Evolutionary conservation across 2,113 vertebrate species (phyloP), one percentile per base, ranked within the genome.

Genomic region (Crotalus viridis): DNA sequence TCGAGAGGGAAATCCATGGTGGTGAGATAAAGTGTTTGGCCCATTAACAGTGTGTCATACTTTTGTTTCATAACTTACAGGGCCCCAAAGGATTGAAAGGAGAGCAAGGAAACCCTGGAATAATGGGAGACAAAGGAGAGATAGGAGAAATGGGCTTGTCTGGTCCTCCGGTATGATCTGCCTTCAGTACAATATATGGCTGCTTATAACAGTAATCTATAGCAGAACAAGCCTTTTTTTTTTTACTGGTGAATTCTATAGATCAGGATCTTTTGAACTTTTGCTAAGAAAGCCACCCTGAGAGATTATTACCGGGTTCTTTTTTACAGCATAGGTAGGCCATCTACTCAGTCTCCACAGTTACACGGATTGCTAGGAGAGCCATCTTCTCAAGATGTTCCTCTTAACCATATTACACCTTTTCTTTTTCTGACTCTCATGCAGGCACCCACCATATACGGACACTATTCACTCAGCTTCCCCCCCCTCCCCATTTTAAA

Each of bases 21-120:
- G 19, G 12, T 52, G 28, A 43, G 7, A 51, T n/a, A 86, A 28
- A 15, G 0, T 12, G 8, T 85, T 10, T 28, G 81, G 33, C 12
- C 54, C 55, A 74, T 81, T 88, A 74, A 46, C 33, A 52, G 4
- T n/a, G 10, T 9, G 1, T 92, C 87, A 48, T 81, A 43, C 39
- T 52, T 88, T 22, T 43, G 13, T 95, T 93, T 94, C 55, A 96
- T 95, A 90, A 6, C 61, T 89, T 95, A 21, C 94, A 99, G 98
- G 99, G 99, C 94, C 95, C 97, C 86, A 98, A 98, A 97, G 99
- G 99, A 94, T 97, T 97, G 0, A 97, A 98, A 88, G 99, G 99
- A 91, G 98, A 98, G 81, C 95, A 93, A 7, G 99, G 99, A 95
- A 98, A 96, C 8, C 17, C 91, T 0, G 99, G 99, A 12, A 96